These are phyloP conservation scores for Pteromalus puparum DNA, from an alignment of 1,140 invertebrate species.

Conservation along the genomic window DNA sequence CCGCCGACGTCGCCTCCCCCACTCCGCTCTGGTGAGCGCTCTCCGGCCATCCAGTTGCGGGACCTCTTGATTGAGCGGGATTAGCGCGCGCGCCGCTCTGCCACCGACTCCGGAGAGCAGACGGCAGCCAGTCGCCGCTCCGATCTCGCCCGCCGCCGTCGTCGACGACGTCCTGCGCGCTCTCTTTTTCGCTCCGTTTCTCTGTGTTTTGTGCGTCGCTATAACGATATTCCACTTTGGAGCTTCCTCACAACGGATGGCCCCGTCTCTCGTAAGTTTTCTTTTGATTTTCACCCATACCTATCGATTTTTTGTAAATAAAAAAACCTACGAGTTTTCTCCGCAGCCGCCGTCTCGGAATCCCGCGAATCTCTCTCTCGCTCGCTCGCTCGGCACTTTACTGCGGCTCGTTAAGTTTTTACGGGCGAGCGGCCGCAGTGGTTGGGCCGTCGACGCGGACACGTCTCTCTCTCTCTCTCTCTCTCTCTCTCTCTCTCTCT, in stretches of 20 bases:
- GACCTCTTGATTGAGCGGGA: conserved; percentile 31
- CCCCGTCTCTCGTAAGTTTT: not conserved
- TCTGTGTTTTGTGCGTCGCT: not conserved
- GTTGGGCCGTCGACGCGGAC: not conserved
- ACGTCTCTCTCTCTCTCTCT: conserved; percentile 2
- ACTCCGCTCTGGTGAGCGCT: conserved; percentile 57
- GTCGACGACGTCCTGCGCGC: not conserved
- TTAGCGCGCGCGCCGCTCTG: conserved; percentile 35
- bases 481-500: not conserved
- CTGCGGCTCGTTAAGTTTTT: conserved; percentile 59
- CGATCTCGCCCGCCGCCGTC: not conserved
- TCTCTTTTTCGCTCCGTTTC: not conserved
- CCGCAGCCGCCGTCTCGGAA: conserved; percentile 11
- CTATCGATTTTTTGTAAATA: not conserved
- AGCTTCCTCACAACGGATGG: not conserved
- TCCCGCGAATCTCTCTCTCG: conserved; percentile 25
- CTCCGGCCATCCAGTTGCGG: conserved; percentile 37
- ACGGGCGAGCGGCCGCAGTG: not conserved
- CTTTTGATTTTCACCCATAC: not conserved
- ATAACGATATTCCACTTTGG: no score
- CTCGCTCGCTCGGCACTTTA: conserved; percentile 51
- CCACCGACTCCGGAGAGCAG: conserved; percentile 11
- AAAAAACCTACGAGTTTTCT: not conserved
- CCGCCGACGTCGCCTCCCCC: conserved; percentile 51
- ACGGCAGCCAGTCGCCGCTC: conserved; percentile 15